phyloP scores from a whole-genome alignment of 2,888 invertebrate genomes.

The Auanema sp. region DNA sequence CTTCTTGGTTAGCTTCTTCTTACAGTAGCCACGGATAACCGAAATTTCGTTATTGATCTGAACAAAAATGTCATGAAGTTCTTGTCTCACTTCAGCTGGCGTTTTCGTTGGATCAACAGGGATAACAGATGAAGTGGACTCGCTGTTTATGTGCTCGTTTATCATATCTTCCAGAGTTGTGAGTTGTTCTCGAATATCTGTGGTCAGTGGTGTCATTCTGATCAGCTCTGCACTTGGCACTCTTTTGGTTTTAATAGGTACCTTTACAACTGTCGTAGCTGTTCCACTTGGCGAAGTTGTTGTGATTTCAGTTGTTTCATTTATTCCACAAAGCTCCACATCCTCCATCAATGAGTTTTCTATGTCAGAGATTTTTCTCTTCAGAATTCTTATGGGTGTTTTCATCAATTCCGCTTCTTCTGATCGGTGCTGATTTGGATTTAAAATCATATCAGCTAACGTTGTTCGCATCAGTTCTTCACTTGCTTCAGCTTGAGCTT shows the following conservation, averaged over 20 bases:
- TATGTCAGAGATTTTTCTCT: slow-evolving; percentile 44
- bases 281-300: slow-evolving; percentile 14
- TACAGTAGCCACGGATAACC: slow-evolving; percentile 53
- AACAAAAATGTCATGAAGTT: slow-evolving; percentile 52
- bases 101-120: slow-evolving; percentile 15
- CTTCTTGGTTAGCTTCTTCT: slow-evolving; percentile 47
- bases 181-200: slow-evolving; percentile 42
- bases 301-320: slow-evolving; percentile 22
- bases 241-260: slow-evolving; percentile 31
- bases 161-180: slow-evolving; percentile 45
- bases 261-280: slow-evolving; percentile 8
- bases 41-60: slow-evolving; percentile 58
- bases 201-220: slow-evolving; percentile 47
- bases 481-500: slow-evolving; percentile 55
- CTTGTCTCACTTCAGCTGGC: slow-evolving; percentile 25
- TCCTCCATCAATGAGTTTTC: slow-evolving; percentile 56
- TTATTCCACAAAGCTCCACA: slow-evolving; percentile 42
- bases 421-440: slow-evolving; percentile 27
- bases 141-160: slow-evolving; percentile 24
- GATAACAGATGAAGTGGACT: slow-evolving; percentile 16
- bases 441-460: slow-evolving; percentile 59
- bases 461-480: slow-evolving; percentile 56
- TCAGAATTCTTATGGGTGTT: slow-evolving; percentile 46
- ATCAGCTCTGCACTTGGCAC: slow-evolving; percentile 47
- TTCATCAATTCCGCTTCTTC: slow-evolving; percentile 33